A percentile compares a stretch with the other conserved stretches of the same genome.
Conservation (phyloP, 2,797 vertebrate genomes). For the Capromys pilorides region DNA sequence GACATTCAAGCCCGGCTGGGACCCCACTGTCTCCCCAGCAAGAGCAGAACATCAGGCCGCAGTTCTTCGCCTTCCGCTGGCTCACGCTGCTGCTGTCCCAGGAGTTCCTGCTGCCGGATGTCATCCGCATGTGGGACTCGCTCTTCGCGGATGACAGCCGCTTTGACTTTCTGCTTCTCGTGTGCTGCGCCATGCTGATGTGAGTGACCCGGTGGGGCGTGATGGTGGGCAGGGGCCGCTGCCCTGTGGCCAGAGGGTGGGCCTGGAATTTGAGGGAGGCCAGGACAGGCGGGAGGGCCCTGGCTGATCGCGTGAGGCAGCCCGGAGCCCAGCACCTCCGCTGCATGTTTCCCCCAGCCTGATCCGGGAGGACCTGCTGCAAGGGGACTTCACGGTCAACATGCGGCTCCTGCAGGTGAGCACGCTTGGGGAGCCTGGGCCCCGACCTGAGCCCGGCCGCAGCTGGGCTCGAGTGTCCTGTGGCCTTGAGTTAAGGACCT, state of each 20-base stretch:
- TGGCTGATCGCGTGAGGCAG: rapidly evolving
- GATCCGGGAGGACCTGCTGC: slow-evolving; percentile 94
- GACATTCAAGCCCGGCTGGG: background rate
- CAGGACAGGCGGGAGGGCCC: background rate
- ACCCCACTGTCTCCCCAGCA: slow-evolving; percentile 87
- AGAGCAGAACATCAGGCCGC: slow-evolving; percentile 99
- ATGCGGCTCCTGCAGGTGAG: slow-evolving; percentile 97
- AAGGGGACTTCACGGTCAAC: slow-evolving; percentile 96
- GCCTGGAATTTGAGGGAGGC: background rate
- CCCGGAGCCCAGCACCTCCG: background rate
- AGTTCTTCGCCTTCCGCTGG: slow-evolving; percentile 99
- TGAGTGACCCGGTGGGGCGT: slow-evolving; percentile 77
- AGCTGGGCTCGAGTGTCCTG: background rate
- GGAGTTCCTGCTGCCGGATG: slow-evolving; percentile 97
- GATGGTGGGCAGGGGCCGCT: background rate
- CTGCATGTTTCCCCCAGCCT: slow-evolving; percentile 86
- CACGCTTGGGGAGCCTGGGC: background rate
- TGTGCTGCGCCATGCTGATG: slow-evolving; percentile 98
- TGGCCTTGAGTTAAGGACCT: background rate
- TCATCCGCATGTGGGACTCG: slow-evolving; percentile 99
- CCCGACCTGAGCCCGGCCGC: background rate
- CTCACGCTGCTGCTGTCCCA: slow-evolving; percentile 96
- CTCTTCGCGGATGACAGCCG: slow-evolving; percentile 95
- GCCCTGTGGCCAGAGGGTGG: background rate
- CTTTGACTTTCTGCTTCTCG: slow-evolving; percentile 97